A percentile compares a stretch with the other conserved stretches of the same genome.
Conservation (phyloP, 2,113 vertebrate genomes). For the Paedocypris sp. region DNA sequence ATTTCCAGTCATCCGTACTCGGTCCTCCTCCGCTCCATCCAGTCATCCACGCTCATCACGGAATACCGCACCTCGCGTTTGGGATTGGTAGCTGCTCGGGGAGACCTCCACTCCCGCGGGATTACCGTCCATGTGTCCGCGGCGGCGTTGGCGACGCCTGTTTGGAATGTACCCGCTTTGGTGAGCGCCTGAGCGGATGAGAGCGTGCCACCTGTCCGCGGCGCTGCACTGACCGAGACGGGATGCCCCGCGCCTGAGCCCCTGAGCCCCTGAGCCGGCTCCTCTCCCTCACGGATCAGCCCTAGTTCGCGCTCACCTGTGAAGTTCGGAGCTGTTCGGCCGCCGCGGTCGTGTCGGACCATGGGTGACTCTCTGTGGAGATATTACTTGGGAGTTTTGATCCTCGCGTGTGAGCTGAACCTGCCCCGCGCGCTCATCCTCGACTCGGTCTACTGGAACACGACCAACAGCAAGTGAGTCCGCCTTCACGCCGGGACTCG, state of each 20-base stretch:
- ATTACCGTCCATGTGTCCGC: conserved; percentile 46
- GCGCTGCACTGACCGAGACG: conserved; percentile 1
- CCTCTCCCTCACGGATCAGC: no score
- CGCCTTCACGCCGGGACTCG: no score
- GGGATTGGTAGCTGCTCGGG: conserved; percentile 42
- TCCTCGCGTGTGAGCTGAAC: conserved; percentile 84
- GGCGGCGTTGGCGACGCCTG: conserved; percentile 32
- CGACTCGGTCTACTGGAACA: conserved; percentile 98
- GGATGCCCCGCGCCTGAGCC: no score
- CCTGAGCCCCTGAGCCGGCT: no score
- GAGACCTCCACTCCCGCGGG: conserved; percentile 41
- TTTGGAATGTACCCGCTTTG: conserved; percentile 52
- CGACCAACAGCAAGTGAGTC: conserved; percentile 95
- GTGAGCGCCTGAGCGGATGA: conserved; percentile 44
- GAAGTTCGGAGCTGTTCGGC: no score
- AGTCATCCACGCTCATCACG: conserved; percentile 29
- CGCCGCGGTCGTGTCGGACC: conserved; percentile 50
- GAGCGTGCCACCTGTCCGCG: conserved; percentile 35
- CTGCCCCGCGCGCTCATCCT: conserved; percentile 83
- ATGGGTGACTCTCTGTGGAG: conserved; percentile 84
- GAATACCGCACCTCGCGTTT: conserved; percentile 45
- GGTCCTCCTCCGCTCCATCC: conserved; percentile 40
- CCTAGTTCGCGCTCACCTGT: no score
- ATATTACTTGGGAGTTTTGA: conserved; percentile 84
- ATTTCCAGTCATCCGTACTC: conserved; percentile 41